Evolutionary conservation across 2,113 vertebrate species (phyloP), one percentile per base, ranked within the genome.

Genomic region (Hiodon alosoides): DNA sequence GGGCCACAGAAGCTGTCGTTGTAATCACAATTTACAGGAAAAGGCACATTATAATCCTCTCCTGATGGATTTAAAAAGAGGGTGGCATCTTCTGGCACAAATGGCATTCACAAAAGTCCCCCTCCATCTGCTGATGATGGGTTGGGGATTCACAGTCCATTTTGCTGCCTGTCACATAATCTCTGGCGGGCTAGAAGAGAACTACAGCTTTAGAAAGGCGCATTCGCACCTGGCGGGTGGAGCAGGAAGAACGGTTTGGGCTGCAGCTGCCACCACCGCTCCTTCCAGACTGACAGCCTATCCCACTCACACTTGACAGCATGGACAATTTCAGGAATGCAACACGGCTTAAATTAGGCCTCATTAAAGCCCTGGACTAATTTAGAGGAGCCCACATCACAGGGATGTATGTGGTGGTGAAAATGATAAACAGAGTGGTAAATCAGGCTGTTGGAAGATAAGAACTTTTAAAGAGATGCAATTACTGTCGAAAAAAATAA

Each of bases 381-480:
- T 72, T 58, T 11, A 11, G 31, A 62, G 55, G 31, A 62, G 58
- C 71, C 16, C 9, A 3, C 31, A 59, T 31, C 73, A 68, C 65
- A 68, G 6, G 62, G 53, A 53, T 48, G 62, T 46, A 47, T 68
- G 13, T 17, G 11, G 6, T 57, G 14, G 10, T 48, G 55, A 79
- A 84, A 82, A 82, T 82, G 84, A 89, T 83, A 75, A 79, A 76
- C 90, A 31, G 2, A 31, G 88, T 88, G 86, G 87, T 81, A 83
- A 90, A 85, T 86, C 90, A 91, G 77, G 67, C 71, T 80, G 85
- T 82, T 55, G 54, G 89, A 85, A 89, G 83, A 93, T 90, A 87
- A 94, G 90, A 92, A 90, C 89, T 91, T 47, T 89, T 91, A 93
- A 91, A 94, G 91, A 86, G 88, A 89, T 90, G 90, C 91, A 93